Conservation (phyloP, 2,888 invertebrate species). For the Elegia similella region DNA sequence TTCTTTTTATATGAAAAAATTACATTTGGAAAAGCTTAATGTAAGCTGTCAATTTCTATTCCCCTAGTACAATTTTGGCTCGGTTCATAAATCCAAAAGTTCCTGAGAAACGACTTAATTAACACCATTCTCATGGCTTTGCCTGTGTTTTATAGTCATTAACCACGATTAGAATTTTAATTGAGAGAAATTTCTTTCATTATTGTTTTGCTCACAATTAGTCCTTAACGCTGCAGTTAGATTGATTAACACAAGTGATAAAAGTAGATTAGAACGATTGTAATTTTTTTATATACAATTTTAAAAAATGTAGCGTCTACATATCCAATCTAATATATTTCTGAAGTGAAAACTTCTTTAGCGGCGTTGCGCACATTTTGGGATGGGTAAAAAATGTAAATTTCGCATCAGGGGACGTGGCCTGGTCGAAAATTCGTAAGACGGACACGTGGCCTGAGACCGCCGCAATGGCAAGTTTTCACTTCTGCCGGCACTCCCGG, state of each 20-base stretch:
- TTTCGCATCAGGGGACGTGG: too few species aligned
- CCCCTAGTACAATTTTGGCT: background rate
- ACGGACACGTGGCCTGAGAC: too few species aligned
- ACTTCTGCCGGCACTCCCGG: too few species aligned
- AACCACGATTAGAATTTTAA: constrained; percentile 37
- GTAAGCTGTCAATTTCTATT: background rate
- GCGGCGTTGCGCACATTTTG: too few species aligned
- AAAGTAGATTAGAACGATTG: background rate
- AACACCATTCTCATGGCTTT: constrained; percentile 38
- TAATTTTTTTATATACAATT: too few species aligned
- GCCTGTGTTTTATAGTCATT: constrained; percentile 37
- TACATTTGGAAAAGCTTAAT: background rate
- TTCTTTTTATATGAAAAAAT: too few species aligned
- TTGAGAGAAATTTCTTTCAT: constrained; percentile 26
- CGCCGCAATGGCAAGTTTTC: too few species aligned
- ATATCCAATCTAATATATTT: too few species aligned
- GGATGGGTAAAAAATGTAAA: too few species aligned
- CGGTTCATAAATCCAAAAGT: constrained; percentile 25
- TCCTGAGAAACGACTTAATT: constrained; percentile 41
- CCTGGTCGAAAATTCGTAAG: too few species aligned
- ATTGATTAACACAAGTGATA: constrained; percentile 1
- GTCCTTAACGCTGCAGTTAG: constrained; percentile 3
- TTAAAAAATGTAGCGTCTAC: too few species aligned
- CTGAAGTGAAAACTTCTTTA: too few species aligned
- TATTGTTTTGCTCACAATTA: constrained; percentile 19